Evolutionary conservation across 2,797 vertebrate genomes (phyloP).

Genomic region (Brotogeris chrysoptera): DNA sequence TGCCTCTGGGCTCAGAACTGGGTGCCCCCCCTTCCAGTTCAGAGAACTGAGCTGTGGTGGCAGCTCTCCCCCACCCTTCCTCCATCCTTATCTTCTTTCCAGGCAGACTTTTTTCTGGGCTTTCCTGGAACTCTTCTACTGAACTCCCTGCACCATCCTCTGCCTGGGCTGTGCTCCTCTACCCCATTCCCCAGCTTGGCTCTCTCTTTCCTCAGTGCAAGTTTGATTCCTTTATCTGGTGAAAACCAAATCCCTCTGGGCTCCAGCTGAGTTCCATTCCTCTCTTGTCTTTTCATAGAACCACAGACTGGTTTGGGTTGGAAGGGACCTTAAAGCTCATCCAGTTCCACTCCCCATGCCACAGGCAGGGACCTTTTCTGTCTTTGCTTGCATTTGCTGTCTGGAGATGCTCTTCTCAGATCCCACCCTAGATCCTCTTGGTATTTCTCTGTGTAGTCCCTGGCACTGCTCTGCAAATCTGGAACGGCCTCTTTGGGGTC

Average conservation of each 20-base stretch:
- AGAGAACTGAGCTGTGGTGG: background rate
- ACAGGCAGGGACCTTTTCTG: background rate
- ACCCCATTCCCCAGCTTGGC: background rate
- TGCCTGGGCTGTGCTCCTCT: background rate
- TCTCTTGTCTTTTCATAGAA: background rate
- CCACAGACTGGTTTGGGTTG: background rate
- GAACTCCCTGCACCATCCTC: background rate
- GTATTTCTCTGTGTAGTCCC: background rate
- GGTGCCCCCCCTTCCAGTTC: background rate
- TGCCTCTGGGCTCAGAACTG: rapidly evolving
- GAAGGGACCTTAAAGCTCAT: background rate
- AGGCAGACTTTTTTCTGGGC: background rate
- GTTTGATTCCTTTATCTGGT: background rate
- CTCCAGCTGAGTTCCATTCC: background rate
- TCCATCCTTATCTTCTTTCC: conserved; percentile 7
- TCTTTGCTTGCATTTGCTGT: background rate
- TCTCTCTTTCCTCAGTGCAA: background rate
- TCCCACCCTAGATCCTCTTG: background rate
- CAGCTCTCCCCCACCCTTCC: background rate
- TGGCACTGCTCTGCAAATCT: background rate
- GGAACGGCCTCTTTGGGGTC: background rate
- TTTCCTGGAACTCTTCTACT: conserved; percentile 1
- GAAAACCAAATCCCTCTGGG: background rate
- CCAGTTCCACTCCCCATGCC: background rate
- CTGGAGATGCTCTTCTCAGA: background rate